Conservation (phyloP, 1,140 invertebrate species). For the Paraescarpia echinospica region DNA sequence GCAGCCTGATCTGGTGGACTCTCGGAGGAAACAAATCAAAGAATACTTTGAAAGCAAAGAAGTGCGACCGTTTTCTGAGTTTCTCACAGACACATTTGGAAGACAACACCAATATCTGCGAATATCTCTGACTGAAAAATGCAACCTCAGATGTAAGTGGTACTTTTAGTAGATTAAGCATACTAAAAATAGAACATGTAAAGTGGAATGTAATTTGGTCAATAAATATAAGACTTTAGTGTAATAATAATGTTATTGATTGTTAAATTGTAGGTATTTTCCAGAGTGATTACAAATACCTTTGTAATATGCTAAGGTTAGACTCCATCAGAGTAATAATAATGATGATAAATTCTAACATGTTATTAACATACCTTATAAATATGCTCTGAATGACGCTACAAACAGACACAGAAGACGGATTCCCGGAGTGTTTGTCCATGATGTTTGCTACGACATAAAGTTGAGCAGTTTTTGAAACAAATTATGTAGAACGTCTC, state of each 20-base stretch:
- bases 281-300: too few relatives aligned
- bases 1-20: not conserved
- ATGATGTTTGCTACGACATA: too few relatives aligned
- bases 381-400: too few relatives aligned
- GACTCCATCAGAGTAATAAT: too few relatives aligned
- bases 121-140: conserved; percentile 93
- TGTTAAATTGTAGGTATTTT: not conserved
- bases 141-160: conserved; percentile 94
- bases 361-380: too few relatives aligned
- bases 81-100: conserved; percentile 75
- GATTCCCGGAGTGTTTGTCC: too few relatives aligned
- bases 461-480: too few relatives aligned
- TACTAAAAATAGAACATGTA: not conserved
- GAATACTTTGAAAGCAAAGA: conserved; percentile 7
- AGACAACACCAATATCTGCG: conserved; percentile 88
- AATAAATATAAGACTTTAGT: not conserved
- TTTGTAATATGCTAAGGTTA: too few relatives aligned
- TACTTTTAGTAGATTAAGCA: not conserved
- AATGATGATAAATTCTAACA: too few relatives aligned
- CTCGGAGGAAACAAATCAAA: not conserved
- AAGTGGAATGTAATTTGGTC: not conserved
- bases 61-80: conserved; percentile 40
- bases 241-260: not conserved
- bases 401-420: too few relatives aligned
- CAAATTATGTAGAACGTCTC: too few relatives aligned